Evolutionary conservation across 92 coral and sea anemone species (phyloP), one percentile per base, ranked within the genome.

Genomic region (Pocillopora meandrina): DNA sequence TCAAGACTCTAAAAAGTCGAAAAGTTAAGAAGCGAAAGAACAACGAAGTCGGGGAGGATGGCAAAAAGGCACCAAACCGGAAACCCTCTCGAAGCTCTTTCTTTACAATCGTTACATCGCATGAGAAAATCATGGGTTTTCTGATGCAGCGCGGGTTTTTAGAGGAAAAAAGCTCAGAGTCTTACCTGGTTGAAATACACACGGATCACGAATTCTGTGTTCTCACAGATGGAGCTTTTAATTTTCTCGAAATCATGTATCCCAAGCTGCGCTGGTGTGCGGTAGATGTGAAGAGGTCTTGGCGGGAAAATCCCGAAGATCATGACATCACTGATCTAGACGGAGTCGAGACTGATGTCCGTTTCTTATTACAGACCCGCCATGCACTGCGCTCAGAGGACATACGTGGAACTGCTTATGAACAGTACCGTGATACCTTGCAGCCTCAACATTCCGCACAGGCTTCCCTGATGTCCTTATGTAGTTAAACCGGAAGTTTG

Each of bases 291-390:
- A 97, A 97, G 79, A 89, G 99, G 15, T 85, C 90, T 12, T 97
- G 99, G 99, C 85, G 89, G 55, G 90, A 89, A 79, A 93, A 87
- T 63, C 87, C 74, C 0, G 77, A 58, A 23, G 69, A 84, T 4
- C 87, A 85, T 31, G 94, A 85, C 33, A 56, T 86, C 21, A 67
- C 75, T 33, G 87, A 77, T 12, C 84, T 90, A 52, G 99, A 97
- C 78, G 99, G 99, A 71, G 79, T 72, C 26, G 99, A 97, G 86
- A 88, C 91, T 86, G 99, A 97, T 70, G 94, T 94, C 72, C 89
- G 99, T n/a, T 95, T 97, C 31, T 87, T 96, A 71, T 84, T 96
- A 34, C 90, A 90, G 83, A 92, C 98, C 73, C 91, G 97, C 77
- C 99, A 95, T 78, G 89, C 84, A 57, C 81, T 94, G 89, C 69